These are phyloP conservation scores for Phortica magna DNA, from an alignment of 2,888 invertebrate species.

Conservation along the genomic window DNA sequence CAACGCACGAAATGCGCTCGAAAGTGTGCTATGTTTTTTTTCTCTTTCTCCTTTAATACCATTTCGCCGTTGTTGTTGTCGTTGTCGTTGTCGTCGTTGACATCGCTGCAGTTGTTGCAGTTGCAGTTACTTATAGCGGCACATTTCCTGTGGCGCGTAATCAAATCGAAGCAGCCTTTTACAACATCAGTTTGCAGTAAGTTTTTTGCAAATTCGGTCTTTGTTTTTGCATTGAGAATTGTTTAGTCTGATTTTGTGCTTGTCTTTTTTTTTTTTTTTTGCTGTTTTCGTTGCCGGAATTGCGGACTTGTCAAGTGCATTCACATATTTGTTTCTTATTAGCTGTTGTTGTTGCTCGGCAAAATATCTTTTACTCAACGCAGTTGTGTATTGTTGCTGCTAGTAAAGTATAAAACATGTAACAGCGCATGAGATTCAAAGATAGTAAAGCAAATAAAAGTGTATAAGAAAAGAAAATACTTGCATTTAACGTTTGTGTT, in stretches of 20 bases:
- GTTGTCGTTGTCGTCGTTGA: not conserved
- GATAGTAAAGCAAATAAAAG: no score
- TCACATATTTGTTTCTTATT: constrained; percentile 5
- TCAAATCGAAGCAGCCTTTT: constrained; percentile 7
- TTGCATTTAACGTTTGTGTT: no score
- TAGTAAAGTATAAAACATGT: no score
- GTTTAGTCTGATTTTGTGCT: not conserved
- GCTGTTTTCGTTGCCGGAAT: constrained; percentile 23
- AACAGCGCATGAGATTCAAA: no score
- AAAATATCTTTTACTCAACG: no score
- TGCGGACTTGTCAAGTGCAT: constrained; percentile 24
- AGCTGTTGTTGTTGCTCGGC: constrained; percentile 41
- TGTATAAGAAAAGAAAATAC: no score
- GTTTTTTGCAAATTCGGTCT: not conserved
- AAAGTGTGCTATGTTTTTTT: constrained; percentile 33
- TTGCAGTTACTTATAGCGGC: constrained; percentile 14
- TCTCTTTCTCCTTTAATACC: not conserved
- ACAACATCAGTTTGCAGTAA: not conserved
- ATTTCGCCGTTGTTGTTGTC: not conserved
- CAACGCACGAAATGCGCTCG: constrained; percentile 57
- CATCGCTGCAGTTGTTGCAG: not conserved
- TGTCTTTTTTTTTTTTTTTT: not conserved
- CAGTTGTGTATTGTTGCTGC: no score
- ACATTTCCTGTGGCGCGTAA: constrained; percentile 19
- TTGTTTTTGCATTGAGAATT: not conserved